phyloP scores from a whole-genome alignment of 2,888 invertebrate genomes.

The Drosophila nr. medialis region DNA sequence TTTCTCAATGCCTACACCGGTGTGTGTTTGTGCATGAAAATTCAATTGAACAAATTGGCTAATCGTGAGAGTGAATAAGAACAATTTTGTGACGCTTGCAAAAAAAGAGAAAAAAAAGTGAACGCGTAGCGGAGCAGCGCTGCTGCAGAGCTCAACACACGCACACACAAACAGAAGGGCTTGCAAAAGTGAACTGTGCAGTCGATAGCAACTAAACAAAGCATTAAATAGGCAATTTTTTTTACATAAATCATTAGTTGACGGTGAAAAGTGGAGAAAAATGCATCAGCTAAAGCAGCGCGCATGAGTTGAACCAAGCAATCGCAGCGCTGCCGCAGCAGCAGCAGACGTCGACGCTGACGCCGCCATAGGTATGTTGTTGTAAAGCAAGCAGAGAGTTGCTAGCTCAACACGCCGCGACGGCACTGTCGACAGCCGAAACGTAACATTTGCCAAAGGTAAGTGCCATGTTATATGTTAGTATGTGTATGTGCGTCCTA shows the following conservation, averaged over 20 bases:
- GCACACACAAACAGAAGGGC: conserved; percentile 9
- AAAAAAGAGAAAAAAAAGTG: conserved; percentile 44
- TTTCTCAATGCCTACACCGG: conserved; percentile 28
- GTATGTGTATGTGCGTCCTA: conserved; percentile 5
- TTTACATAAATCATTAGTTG: conserved; percentile 40
- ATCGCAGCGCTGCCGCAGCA: conserved; percentile 44
- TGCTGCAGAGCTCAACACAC: conserved; percentile 36
- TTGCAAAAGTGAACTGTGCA: conserved; percentile 39
- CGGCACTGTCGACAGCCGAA: conserved; percentile 37
- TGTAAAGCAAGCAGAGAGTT: conserved; percentile 45
- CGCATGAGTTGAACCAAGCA: conserved; percentile 52
- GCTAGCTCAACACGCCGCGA: conserved; percentile 45
- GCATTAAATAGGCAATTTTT: conserved; percentile 31
- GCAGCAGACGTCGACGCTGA: conserved; percentile 38
- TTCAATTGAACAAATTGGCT: conserved; percentile 56
- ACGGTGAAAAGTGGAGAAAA: conserved; percentile 44
- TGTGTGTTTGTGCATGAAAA: conserved; percentile 52
- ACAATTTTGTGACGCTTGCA: conserved; percentile 51
- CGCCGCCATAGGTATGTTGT: conserved; percentile 57
- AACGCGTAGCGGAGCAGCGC: conserved; percentile 54
- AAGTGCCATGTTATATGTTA: conserved; percentile 33
- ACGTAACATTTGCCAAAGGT: conserved; percentile 77
- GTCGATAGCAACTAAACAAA: conserved; percentile 34
- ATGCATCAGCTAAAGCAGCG: conserved; percentile 44
- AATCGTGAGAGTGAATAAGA: conserved; percentile 65